Evolutionary conservation across 2,113 vertebrate species (phyloP).

Genomic region (Bettongia penicillata): DNA sequence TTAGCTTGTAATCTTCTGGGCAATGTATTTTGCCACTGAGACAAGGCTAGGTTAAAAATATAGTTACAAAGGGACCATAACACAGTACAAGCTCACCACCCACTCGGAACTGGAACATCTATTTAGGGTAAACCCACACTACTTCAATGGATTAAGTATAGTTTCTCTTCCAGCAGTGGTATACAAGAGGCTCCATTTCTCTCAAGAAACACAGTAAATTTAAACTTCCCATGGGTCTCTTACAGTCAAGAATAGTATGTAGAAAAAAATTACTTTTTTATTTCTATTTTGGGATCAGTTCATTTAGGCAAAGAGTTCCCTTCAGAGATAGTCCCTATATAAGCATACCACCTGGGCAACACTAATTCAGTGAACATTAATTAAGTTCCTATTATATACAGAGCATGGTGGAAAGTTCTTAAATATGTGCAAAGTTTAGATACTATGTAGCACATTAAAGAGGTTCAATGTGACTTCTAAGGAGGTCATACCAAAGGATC

Average conservation of each 20-base stretch:
- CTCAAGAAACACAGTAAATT: not conserved
- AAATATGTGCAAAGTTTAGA: not conserved
- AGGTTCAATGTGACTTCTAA: not conserved
- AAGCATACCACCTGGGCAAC: fast-evolving
- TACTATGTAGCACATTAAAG: not conserved
- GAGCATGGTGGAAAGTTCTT: not conserved
- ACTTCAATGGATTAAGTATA: fast-evolving
- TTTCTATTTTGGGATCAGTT: not conserved
- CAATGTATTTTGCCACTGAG: not conserved
- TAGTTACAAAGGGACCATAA: not conserved
- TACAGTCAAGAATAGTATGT: not conserved
- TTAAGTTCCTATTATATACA: not conserved
- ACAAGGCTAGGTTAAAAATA: not conserved
- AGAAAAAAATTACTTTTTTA: not conserved
- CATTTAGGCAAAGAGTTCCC: not conserved
- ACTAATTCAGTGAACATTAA: not conserved
- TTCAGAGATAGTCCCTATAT: not conserved
- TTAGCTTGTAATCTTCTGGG: fast-evolving
- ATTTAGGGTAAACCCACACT: not conserved
- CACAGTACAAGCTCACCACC: not conserved
- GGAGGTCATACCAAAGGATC: not conserved
- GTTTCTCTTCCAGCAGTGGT: not conserved
- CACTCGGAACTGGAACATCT: not conserved
- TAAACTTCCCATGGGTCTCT: not conserved
- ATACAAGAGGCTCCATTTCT: too few relatives aligned